Percentiles rank a stretch among this genome's conserved stretches.
Conservation (phyloP, 2,113 vertebrate species). For the Ptychochromis oligacanthus region DNA sequence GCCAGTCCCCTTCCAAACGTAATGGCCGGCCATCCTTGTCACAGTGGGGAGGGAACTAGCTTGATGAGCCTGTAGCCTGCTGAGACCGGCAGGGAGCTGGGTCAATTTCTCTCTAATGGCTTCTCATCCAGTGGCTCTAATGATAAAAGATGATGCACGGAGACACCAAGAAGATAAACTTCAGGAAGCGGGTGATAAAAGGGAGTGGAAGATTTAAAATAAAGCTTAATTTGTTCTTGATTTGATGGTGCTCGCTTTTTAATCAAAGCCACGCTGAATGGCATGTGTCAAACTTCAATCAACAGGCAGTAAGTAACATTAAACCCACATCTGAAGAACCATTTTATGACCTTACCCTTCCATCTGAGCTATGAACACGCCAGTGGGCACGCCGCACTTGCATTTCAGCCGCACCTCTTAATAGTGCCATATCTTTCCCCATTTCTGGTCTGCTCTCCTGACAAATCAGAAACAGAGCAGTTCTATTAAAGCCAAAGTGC, state of each 20-base stretch:
- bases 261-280: slow-evolving; percentile 1
- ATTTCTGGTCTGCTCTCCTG: slow-evolving; percentile 24
- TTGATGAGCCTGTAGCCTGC: slow-evolving; percentile 61
- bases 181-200: slow-evolving; percentile 40
- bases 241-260: background rate
- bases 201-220: slow-evolving; percentile 9
- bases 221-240: slow-evolving; percentile 2
- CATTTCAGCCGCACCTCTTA: slow-evolving; percentile 18
- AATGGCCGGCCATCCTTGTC: slow-evolving; percentile 36
- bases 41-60: slow-evolving; percentile 23
- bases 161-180: slow-evolving; percentile 39
- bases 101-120: slow-evolving; percentile 71
- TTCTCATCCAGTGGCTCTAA: slow-evolving; percentile 56
- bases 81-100: slow-evolving; percentile 61
- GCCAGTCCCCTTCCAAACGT: slow-evolving; percentile 39
- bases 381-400: background rate
- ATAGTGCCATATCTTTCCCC: slow-evolving; percentile 5
- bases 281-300: background rate
- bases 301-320: slow-evolving; percentile 5
- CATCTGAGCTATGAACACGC: slow-evolving; percentile 2
- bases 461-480: slow-evolving; percentile 13
- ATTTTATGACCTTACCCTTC: slow-evolving; percentile 26
- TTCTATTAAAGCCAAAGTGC: slow-evolving; percentile 27
- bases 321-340: slow-evolving; percentile 8
- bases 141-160: slow-evolving; percentile 56